These are phyloP conservation scores for Pterocles orientalis DNA, from an alignment of 2,113 vertebrate genomes.

Conservation along the genomic window DNA sequence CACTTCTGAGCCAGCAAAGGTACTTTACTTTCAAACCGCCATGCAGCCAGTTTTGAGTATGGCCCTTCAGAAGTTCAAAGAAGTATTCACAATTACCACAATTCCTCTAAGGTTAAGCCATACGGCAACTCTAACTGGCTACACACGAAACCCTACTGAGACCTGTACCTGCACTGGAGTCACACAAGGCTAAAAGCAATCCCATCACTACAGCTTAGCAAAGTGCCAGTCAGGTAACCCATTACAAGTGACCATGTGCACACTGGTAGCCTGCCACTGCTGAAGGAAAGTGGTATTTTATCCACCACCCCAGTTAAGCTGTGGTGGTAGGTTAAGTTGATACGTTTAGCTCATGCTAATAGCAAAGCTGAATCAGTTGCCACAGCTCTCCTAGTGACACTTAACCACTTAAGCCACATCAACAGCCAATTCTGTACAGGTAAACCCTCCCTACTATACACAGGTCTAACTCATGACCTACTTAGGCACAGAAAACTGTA, in stretches of 20 bases:
- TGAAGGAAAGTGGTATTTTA: not conserved
- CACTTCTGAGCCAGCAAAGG: not conserved
- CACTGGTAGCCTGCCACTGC: not conserved
- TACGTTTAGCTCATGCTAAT: not conserved
- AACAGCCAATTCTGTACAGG: not conserved
- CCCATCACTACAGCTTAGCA: not conserved
- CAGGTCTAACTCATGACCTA: not conserved
- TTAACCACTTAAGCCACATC: not conserved
- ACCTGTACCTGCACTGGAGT: not conserved
- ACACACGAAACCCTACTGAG: fast-evolving
- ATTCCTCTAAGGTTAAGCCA: not conserved
- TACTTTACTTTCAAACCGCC: not conserved
- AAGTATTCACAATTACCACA: not conserved
- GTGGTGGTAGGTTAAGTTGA: not conserved
- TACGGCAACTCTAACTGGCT: not conserved
- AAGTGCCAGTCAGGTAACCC: not conserved
- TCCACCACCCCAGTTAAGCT: not conserved
- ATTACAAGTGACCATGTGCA: fast-evolving
- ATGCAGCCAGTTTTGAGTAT: not conserved
- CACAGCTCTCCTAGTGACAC: not conserved
- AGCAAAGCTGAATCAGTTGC: not conserved
- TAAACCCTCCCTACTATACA: not conserved
- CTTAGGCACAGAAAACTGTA: not conserved
- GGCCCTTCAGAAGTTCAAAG: not conserved
- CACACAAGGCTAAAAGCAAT: not conserved